Evolutionary conservation across 2,888 invertebrate species (phyloP).

Genomic region (Oscheius sp.): DNA sequence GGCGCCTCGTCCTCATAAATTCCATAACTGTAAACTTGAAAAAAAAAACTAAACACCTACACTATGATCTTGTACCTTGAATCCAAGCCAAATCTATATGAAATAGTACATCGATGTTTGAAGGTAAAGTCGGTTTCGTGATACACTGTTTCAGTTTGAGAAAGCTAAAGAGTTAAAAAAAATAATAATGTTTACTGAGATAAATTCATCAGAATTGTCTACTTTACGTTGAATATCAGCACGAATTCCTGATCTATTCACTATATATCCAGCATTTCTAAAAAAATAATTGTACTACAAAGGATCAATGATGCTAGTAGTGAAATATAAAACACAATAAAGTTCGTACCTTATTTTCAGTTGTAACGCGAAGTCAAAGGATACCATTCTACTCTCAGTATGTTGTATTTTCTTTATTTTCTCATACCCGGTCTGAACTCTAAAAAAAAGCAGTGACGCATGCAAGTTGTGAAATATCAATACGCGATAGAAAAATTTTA

Average conservation of each 20-base stretch:
- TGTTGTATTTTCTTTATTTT: no score
- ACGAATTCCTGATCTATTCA: conserved; percentile 1
- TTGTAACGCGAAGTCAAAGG: conserved; percentile 8
- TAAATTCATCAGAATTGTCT: not conserved
- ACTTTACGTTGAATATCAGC: conserved; percentile 4
- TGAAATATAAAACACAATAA: not conserved
- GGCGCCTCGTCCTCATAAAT: conserved; percentile 18
- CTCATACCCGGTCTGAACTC: no score
- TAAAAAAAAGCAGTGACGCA: no score
- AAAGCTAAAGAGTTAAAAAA: conserved; percentile 26
- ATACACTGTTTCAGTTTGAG: conserved; percentile 46
- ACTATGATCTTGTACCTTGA: conserved; percentile 33
- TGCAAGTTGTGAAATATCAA: no score
- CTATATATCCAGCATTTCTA: conserved; percentile 13
- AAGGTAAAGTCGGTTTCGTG: conserved; percentile 35
- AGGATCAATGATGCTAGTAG: not conserved
- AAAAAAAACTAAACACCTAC: conserved; percentile 25
- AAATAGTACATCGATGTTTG: conserved; percentile 30
- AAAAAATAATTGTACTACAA: not conserved
- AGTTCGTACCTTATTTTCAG: conserved; percentile 7
- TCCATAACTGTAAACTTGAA: conserved; percentile 17
- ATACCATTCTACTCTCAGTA: not conserved
- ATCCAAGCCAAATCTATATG: conserved; percentile 38
- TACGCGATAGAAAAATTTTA: no score
- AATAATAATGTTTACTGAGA: not conserved